A percentile compares a stretch with the other conserved stretches of the same genome.
Evolutionary conservation across 64 coral and sea anemone genomes (phyloP).

Genomic region (Exaiptasia diaphana): DNA sequence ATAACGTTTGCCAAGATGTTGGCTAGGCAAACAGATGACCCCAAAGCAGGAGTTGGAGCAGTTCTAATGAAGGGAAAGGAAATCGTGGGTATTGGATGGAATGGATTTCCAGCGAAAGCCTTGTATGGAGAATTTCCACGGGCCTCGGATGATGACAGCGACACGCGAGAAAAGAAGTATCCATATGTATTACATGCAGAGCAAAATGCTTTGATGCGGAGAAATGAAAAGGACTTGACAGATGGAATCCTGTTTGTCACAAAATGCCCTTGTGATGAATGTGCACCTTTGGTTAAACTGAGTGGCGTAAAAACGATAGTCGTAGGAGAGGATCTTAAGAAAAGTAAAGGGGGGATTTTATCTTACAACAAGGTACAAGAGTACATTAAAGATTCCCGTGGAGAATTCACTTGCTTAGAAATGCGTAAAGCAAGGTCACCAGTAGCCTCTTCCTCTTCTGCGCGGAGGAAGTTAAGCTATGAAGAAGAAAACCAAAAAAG

Average conservation of each 20-base stretch:
- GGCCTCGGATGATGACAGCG: neutral
- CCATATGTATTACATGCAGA: constrained; percentile 67
- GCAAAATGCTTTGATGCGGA: constrained; percentile 57
- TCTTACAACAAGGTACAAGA: no score
- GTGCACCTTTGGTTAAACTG: constrained; percentile 17
- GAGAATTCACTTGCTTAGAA: no score
- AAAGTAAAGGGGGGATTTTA: no score
- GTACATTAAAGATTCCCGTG: no score
- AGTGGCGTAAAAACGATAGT: constrained; percentile 42
- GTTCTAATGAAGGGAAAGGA: constrained; percentile 3
- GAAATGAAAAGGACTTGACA: constrained; percentile 33
- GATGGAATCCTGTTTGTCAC: constrained; percentile 45
- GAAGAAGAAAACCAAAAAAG: no score
- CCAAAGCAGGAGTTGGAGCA: constrained; percentile 35
- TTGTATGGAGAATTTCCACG: constrained; percentile 53
- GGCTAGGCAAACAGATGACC: constrained; percentile 51
- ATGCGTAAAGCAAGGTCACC: no score
- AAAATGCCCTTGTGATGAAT: constrained; percentile 48
- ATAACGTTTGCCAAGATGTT: constrained; percentile 35
- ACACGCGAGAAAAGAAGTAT: constrained; percentile 26
- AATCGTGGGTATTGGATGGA: constrained; percentile 39
- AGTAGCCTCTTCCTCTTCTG: no score
- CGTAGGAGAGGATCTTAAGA: no score
- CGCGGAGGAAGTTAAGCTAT: no score
- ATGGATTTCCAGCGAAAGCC: constrained; percentile 40